Base-by-base conservation (phyloP, 2,797 vertebrate genomes). In the Loris lydekkerianus region DNA sequence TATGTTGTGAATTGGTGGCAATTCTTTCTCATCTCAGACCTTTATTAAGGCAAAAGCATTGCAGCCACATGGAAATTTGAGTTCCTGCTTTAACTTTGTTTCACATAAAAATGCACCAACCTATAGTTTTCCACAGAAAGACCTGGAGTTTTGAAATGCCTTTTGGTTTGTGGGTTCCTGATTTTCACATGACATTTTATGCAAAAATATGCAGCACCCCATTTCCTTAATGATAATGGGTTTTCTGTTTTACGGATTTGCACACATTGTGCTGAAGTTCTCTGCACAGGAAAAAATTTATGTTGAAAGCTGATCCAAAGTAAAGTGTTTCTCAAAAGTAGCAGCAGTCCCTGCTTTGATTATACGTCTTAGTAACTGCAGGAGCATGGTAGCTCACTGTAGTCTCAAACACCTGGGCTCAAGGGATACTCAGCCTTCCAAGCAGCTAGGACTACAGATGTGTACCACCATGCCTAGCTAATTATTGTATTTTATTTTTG, bases 11-110 rank as follows among this genome's bases (percentile, higher is more conserved):
- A 75, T 85, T 86, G 93, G 92, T 94, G 96, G 53, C 82, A 93
- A n/a, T 89, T 95, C n/a, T 93, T 95, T 82, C 37, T 86, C 23
- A 58, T 86, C 73, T 40, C 93, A 88, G 34, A 89, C 73, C 67
- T 97, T 97, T 97, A 89, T 94, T 91, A 97, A 97, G 88, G 78
- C 7, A 87, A 94, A 94, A 63, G 49, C 5, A 18, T 3, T 20
- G 10, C 65, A 81, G 53, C 18, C 6, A 61, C 72, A 70, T 4
- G 65, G 75, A 81, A 86, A 89, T 81, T 10, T 49, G 80, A 43
- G 75, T 46, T 11, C 34, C 92, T 76, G 78, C 67, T 96, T 97
- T 73, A 86, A 34, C 18, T 94, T 92, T 7, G 17, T 65, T 91
- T 9, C 89, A 1, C 61, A 67, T 15, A 93, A 96, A 97, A 97